A percentile compares a stretch with the other conserved stretches of the same genome.
Evolutionary conservation across 2,888 invertebrate genomes (phyloP).

Genomic region (Gerris lacustris): DNA sequence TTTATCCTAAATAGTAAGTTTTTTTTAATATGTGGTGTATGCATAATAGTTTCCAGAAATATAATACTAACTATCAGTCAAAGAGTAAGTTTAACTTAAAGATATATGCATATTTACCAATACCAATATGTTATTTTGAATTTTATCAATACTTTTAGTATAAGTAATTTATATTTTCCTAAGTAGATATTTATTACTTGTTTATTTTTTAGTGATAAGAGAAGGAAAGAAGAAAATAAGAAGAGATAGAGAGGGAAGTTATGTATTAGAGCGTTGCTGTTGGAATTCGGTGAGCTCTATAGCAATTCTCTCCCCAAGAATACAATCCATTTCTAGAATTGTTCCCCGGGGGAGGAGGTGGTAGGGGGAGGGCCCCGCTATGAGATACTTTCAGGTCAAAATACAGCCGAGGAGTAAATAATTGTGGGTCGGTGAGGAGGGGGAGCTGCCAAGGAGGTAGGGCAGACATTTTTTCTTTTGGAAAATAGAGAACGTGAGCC

Average conservation of each 20-base stretch:
- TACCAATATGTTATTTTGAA: background rate
- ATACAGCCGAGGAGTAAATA: slow-evolving; percentile 3
- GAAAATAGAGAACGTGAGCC: background rate
- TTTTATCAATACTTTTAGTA: background rate
- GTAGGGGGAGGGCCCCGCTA: background rate
- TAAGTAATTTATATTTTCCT: too few species aligned
- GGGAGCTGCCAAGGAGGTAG: background rate
- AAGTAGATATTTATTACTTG: too few species aligned
- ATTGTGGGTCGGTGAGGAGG: background rate
- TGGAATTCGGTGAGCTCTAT: background rate
- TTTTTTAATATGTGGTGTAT: too few species aligned
- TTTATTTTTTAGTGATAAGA: too few species aligned
- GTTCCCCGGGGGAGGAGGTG: background rate
- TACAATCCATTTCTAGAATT: slow-evolving; percentile 1
- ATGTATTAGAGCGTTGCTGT: background rate
- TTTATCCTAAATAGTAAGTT: too few species aligned
- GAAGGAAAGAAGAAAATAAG: too few species aligned
- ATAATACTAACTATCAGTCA: too few species aligned
- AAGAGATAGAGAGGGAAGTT: background rate
- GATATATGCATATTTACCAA: background rate
- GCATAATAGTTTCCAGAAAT: too few species aligned
- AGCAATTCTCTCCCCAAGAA: background rate
- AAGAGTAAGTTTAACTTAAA: too few species aligned
- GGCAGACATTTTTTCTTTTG: slow-evolving; percentile 1
- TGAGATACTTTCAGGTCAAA: slow-evolving; percentile 5